These are phyloP conservation scores for Phoebastria nigripes DNA, from an alignment of 2,797 vertebrate species.

Conservation along the genomic window DNA sequence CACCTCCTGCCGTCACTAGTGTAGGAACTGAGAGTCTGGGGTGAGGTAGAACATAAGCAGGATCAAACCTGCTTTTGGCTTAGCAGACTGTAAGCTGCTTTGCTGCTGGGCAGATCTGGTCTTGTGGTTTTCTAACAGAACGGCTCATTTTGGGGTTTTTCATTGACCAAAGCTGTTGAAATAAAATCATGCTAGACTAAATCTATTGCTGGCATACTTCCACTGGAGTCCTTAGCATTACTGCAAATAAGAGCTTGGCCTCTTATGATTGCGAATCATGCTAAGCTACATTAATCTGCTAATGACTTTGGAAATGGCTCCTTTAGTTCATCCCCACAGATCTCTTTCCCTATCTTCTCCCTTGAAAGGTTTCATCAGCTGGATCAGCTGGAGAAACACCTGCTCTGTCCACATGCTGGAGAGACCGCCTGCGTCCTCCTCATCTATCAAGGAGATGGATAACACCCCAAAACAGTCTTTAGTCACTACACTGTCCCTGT, in stretches of 20 bases:
- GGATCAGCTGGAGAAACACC: conserved; percentile 19
- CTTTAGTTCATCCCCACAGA: conserved; percentile 34
- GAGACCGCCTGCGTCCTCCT: not conserved
- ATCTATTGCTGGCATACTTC: conserved; percentile 31
- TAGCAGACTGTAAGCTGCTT: not conserved
- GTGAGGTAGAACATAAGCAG: not conserved
- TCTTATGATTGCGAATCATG: not conserved
- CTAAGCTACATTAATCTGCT: conserved; percentile 46
- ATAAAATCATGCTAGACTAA: conserved; percentile 28
- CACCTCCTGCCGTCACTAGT: not conserved
- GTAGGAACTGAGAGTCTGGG: not conserved
- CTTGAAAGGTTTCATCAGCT: conserved; percentile 17
- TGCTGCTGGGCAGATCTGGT: not conserved
- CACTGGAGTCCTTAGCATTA: conserved; percentile 39
- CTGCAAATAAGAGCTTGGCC: conserved; percentile 47
- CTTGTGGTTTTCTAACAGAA: not conserved
- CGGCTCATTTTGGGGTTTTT: conserved; percentile 3
- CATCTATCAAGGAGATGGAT: conserved; percentile 16
- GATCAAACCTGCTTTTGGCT: not conserved
- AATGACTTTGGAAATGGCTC: conserved; percentile 50
- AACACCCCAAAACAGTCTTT: not conserved
- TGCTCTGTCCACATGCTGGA: conserved; percentile 48
- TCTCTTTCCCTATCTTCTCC: not conserved
- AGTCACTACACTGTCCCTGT: not conserved
- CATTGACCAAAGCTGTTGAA: not conserved